Evolutionary conservation across 2,113 vertebrate genomes (phyloP).

Genomic region (Malurus melanocephalus): DNA sequence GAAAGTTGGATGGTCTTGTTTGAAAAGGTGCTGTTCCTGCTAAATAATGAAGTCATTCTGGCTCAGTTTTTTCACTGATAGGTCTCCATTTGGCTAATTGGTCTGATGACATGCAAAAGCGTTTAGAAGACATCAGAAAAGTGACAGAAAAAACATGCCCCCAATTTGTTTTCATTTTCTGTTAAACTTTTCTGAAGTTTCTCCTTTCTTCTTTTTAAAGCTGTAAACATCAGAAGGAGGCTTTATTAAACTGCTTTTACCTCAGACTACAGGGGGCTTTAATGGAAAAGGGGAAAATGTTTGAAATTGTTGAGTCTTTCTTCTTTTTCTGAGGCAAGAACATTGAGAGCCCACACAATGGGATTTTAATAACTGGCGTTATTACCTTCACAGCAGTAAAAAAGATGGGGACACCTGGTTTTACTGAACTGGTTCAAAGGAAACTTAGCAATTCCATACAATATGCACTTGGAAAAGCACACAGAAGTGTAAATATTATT

Average conservation of each 20-base stretch:
- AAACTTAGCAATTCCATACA: background rate
- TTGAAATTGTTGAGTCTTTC: constrained; percentile 25
- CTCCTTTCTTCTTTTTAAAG: background rate
- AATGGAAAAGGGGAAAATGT: background rate
- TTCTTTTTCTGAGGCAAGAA: constrained; percentile 30
- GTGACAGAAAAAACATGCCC: background rate
- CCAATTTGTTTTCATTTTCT: background rate
- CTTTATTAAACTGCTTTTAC: constrained; percentile 36
- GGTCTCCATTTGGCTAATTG: constrained; percentile 26
- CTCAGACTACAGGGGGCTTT: constrained; percentile 8
- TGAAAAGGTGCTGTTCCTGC: constrained; percentile 18
- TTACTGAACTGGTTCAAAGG: background rate
- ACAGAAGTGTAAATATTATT: background rate
- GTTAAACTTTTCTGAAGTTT: constrained; percentile 13
- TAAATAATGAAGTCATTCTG: background rate
- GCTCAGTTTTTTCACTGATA: background rate
- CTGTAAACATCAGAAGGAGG: constrained; percentile 1
- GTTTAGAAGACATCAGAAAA: background rate
- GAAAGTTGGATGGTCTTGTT: background rate
- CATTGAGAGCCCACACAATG: background rate
- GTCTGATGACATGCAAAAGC: background rate
- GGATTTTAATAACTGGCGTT: constrained; percentile 11
- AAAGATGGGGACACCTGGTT: background rate
- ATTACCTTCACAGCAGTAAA: constrained; percentile 12
- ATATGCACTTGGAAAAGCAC: background rate